Base-by-base conservation (phyloP, 2,888 invertebrate species). In the Hirudinaria manillensis region DNA sequence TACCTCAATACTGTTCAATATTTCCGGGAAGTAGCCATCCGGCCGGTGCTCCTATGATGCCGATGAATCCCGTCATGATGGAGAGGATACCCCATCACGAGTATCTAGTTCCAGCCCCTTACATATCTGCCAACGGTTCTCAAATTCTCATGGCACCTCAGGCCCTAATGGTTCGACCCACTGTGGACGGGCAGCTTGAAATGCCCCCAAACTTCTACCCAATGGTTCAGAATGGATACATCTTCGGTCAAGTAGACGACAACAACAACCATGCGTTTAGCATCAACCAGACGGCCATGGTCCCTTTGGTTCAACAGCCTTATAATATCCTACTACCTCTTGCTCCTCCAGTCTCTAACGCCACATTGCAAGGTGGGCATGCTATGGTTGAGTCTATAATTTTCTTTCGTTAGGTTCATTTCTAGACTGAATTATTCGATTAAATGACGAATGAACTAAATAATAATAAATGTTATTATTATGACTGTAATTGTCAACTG, bases 281-380 rank as follows among this genome's bases (percentile, higher is more conserved):
- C 24, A 24, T 61, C 61, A 61, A 61, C 24, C 61, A 61, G 21
- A 7, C 61, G 10, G 24, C 24, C 29, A 29, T 61, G 24, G 3
- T 61, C n/a, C 61, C 61, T 29, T 27, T 61, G 61, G 61, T 61
- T n/a, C 61, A 61, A 10, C 61, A 61, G 61, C 29, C 61, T 61
- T 61, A 61, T 61, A 24, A 61, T 24, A 61, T 61, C 29, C 2
- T 61, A 27, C 61, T 61, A 61, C 61, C 61, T 61, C 61, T 61
- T 16, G 61, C 61, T 27, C 61, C 61, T 7, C 61, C 61, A 6
- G 61, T 61, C 61, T 61, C 61, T 10, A 61, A 61, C 13, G 61
- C 24, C 24, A 4, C 24, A 27, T 61, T 61, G 24, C 61, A 61
- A 61, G 61, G 61, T 61, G 13, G 27, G 3, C 4, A n/a, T 61